Evolutionary conservation across 2,113 vertebrate genomes (phyloP).

Genomic region (Apaloderma vittatum): DNA sequence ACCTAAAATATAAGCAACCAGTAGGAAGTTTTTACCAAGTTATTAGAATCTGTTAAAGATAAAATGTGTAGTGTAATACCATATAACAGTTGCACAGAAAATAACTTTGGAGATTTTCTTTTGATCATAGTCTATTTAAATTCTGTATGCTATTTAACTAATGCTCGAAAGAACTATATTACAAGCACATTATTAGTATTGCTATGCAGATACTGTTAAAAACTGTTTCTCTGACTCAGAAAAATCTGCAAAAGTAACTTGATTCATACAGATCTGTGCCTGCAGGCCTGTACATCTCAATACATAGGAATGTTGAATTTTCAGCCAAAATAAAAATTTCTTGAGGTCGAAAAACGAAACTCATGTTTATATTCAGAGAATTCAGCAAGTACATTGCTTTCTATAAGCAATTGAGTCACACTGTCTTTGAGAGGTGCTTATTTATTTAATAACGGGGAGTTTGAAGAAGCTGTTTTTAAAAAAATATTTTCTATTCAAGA

Average conservation of each 20-base stretch:
- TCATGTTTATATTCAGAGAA: background rate
- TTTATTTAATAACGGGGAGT: background rate
- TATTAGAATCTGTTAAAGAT: background rate
- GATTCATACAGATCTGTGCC: background rate
- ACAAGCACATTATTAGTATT: background rate
- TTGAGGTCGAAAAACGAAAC: background rate
- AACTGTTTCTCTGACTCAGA: background rate
- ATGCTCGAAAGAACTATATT: background rate
- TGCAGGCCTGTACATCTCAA: background rate
- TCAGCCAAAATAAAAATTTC: background rate
- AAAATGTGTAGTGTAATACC: background rate
- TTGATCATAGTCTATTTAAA: background rate
- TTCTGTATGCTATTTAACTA: background rate
- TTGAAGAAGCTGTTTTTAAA: background rate
- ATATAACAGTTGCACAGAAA: background rate
- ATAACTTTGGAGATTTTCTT: background rate
- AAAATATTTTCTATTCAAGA: background rate
- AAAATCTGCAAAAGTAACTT: background rate
- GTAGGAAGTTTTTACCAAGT: background rate
- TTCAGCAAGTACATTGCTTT: background rate
- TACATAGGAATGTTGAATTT: background rate
- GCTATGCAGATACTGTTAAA: background rate
- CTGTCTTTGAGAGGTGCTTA: background rate
- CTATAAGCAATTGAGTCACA: background rate
- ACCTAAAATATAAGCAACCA: background rate